Conservation (phyloP, 2,888 invertebrate species). For the Acleris sparsana region DNA sequence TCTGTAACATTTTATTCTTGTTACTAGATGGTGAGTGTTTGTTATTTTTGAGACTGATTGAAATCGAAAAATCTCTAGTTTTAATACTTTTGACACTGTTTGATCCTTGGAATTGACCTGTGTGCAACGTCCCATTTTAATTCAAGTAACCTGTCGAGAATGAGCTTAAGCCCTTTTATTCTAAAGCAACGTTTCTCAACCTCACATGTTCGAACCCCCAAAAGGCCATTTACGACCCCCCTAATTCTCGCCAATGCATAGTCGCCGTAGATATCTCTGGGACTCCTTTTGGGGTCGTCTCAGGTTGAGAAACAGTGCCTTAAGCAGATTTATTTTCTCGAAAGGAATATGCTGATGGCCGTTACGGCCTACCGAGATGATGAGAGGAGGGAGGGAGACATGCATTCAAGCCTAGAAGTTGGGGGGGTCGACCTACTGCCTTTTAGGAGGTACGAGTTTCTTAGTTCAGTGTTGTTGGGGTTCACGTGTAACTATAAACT, state of each 20-base stretch:
- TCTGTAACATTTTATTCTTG: too few relatives aligned
- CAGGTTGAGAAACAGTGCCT: constrained; percentile 29
- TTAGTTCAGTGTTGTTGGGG: constrained; percentile 13
- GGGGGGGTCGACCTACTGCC: constrained; percentile 27
- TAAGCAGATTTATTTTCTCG: constrained; percentile 27
- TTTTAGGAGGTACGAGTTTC: constrained; percentile 30
- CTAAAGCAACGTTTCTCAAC: constrained; percentile 28
- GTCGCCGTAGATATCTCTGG: constrained; percentile 1
- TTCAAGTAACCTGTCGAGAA: background rate
- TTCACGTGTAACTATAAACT: background rate
- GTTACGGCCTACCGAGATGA: constrained; percentile 30
- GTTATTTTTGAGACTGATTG: too few relatives aligned
- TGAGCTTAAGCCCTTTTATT: constrained; percentile 2
- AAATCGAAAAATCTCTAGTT: too few relatives aligned
- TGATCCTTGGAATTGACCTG: too few relatives aligned
- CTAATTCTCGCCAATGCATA: constrained; percentile 9
- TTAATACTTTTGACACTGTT: too few relatives aligned
- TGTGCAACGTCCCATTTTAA: background rate
- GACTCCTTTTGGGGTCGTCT: constrained; percentile 28
- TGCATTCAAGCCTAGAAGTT: constrained; percentile 31
- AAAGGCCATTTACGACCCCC: constrained; percentile 22
- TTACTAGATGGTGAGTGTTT: too few relatives aligned
- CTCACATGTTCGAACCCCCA: constrained; percentile 11
- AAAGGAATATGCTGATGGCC: constrained; percentile 32
- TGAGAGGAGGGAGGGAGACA: constrained; percentile 17